phyloP scores from a whole-genome alignment of 2,113 vertebrate genomes.

The Myanophis thanlyinensis region DNA sequence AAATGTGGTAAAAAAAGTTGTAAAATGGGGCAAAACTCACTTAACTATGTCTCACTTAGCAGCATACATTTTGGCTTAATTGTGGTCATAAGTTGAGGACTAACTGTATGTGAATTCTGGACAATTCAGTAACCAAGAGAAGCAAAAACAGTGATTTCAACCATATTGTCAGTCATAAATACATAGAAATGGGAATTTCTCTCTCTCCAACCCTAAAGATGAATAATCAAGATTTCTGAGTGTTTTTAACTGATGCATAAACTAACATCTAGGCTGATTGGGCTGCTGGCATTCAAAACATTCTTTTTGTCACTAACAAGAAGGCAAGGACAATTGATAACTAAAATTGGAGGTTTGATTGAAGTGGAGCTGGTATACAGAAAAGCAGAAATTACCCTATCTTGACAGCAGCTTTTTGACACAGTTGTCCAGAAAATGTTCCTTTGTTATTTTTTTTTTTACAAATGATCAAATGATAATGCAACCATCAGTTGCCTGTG shows the following conservation, averaged over 20 bases:
- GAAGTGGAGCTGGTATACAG: background rate
- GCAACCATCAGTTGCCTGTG: background rate
- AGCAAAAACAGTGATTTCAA: background rate
- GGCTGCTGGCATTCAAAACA: background rate
- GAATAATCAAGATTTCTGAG: background rate
- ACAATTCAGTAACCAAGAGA: background rate
- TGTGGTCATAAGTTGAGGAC: background rate
- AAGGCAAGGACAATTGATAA: background rate
- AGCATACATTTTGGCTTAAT: background rate
- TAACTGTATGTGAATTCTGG: background rate
- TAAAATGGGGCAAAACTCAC: background rate
- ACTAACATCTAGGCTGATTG: background rate
- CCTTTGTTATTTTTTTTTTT: background rate
- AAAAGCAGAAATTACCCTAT: background rate
- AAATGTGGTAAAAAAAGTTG: too few species aligned
- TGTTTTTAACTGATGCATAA: background rate
- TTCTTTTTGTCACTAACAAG: background rate
- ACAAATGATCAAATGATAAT: background rate
- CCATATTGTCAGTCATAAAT: rapidly evolving
- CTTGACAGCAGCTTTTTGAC: background rate
- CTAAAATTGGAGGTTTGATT: background rate
- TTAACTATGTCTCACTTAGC: background rate
- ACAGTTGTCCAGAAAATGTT: background rate
- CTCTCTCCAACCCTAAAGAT: background rate
- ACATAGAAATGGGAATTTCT: background rate